phyloP scores from a whole-genome alignment of 1,140 invertebrate genomes.

The Nixonia krombeini region DNA sequence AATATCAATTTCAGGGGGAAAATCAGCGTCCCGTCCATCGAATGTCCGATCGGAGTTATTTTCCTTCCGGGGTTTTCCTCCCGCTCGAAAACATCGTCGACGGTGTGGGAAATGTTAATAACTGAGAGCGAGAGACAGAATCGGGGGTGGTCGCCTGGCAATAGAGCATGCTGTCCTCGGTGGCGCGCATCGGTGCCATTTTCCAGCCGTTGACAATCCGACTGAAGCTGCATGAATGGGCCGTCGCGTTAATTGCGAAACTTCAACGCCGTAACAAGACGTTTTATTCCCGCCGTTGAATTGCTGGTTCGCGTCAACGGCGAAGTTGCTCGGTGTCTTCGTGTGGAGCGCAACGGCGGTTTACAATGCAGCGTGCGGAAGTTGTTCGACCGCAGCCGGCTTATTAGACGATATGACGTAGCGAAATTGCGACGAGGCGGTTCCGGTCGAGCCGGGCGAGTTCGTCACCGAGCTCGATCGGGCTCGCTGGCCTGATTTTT shows the following conservation, averaged over 20 bases:
- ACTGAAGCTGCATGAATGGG: conserved; percentile 18
- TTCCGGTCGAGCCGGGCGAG: no score
- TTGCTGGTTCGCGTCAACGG: conserved; percentile 7
- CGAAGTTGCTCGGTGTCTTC: conserved; percentile 30
- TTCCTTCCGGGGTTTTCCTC: no score
- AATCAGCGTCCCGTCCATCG: no score
- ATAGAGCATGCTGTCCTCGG: no score
- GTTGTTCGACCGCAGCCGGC: conserved; percentile 12
- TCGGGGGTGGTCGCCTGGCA: no score
- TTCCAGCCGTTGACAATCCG: conserved; percentile 14
- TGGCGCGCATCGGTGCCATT: neutral
- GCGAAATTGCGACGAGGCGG: conserved; percentile 5
- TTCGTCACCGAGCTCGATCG: conserved; percentile 22
- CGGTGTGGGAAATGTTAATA: no score
- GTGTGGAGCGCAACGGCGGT: conserved; percentile 12
- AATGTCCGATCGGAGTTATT: no score
- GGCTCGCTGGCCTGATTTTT: no score
- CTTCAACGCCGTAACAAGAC: conserved; percentile 31
- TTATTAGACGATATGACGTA: conserved; percentile 25
- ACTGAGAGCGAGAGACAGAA: no score
- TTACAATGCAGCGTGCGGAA: conserved; percentile 24
- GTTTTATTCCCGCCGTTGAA: conserved; percentile 26
- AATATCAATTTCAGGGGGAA: no score
- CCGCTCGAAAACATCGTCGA: no score
- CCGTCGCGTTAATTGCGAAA: conserved; percentile 31